A percentile compares a stretch with the other conserved stretches of the same genome.
These are phyloP conservation scores for Hoplodrina ambigua DNA, from an alignment of 2,888 invertebrate species.

Conservation along the genomic window DNA sequence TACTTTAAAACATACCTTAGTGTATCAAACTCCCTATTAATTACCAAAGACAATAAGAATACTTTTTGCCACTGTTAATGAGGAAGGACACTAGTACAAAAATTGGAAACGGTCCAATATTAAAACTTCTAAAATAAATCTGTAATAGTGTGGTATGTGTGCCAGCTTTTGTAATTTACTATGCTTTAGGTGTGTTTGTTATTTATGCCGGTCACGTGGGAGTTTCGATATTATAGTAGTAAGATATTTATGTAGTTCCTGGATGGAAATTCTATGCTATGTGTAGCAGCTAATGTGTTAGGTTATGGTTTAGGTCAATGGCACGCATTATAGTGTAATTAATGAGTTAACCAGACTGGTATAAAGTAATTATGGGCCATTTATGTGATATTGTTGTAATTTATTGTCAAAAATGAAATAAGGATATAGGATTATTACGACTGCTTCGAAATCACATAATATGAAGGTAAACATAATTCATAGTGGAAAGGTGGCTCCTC, in stretches of 20 bases:
- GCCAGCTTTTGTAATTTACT: conserved; percentile 79
- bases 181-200: conserved; percentile 64
- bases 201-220: conserved; percentile 57
- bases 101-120: conserved; percentile 87
- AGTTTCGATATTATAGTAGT: conserved; percentile 28
- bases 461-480: neutral
- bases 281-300: neutral
- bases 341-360: neutral
- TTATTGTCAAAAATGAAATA: neutral
- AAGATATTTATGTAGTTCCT: conserved; percentile 17
- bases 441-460: neutral
- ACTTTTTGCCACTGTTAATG: conserved; percentile 70
- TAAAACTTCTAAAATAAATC: conserved; percentile 88
- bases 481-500: neutral
- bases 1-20: conserved; percentile 58
- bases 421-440: neutral
- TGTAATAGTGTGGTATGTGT: conserved; percentile 76
- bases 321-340: neutral
- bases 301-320: neutral
- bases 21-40: conserved; percentile 37
- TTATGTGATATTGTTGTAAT: neutral
- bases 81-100: conserved; percentile 80
- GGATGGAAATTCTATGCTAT: conserved; percentile 20
- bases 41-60: conserved; percentile 60
- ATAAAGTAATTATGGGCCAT: neutral